Percentiles rank a stretch among this genome's conserved stretches.
These are phyloP conservation scores for Pomatorhinus ruficollis DNA, from an alignment of 2,113 vertebrate species.

Conservation along the genomic window DNA sequence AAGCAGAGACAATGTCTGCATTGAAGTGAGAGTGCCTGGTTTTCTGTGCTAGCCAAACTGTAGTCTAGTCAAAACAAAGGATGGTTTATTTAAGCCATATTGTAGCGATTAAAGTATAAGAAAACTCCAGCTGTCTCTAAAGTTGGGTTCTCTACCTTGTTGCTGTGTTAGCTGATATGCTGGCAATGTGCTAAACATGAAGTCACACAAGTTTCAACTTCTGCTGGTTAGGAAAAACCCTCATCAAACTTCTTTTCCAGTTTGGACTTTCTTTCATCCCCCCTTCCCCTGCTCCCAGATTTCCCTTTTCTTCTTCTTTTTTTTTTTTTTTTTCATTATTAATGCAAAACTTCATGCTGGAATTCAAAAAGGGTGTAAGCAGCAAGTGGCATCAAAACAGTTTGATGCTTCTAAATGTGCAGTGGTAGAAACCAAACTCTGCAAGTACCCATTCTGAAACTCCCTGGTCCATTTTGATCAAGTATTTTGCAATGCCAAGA, in stretches of 20 bases:
- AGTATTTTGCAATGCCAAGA: conserved; percentile 44
- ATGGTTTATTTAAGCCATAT: conserved; percentile 33
- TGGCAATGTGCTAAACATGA: background rate
- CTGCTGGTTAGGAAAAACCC: background rate
- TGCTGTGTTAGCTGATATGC: background rate
- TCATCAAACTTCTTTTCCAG: background rate
- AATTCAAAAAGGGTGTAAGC: background rate
- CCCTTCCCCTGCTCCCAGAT: fast-evolving
- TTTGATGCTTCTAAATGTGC: background rate
- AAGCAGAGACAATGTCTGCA: conserved; percentile 24
- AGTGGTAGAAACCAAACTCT: background rate
- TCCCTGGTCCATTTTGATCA: background rate
- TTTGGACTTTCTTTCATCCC: background rate
- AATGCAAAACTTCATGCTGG: background rate
- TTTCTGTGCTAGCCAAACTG: background rate
- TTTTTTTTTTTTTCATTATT: background rate
- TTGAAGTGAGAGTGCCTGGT: background rate
- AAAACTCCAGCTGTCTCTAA: conserved; percentile 28
- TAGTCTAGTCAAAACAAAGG: conserved; percentile 41
- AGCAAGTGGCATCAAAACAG: background rate
- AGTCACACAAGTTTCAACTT: background rate
- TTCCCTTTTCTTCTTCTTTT: background rate
- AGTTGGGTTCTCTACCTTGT: conserved; percentile 13
- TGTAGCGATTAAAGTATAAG: conserved; percentile 7
- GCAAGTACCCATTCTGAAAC: background rate